Percentiles rank a stretch among this genome's conserved stretches.
Evolutionary conservation across 1,140 invertebrate species (phyloP).

Genomic region (Drosophila seguyi): DNA sequence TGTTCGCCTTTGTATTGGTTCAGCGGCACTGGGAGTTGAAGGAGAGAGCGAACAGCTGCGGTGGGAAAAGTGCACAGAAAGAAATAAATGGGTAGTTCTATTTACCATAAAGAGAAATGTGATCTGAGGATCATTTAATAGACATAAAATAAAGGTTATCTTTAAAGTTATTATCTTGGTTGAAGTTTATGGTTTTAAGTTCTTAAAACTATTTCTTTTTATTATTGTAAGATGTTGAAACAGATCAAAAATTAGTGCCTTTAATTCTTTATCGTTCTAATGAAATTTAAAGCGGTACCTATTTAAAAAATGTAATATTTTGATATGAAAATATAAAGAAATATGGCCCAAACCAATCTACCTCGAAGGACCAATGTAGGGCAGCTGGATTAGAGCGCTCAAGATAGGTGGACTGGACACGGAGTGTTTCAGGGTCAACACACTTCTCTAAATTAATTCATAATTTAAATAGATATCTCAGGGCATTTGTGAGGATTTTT

Average conservation of each 20-base stretch:
- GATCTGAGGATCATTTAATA: no score
- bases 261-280: no score
- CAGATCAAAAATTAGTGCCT: no score
- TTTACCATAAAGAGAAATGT: not conserved
- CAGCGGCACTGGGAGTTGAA: slow-evolving; percentile 27
- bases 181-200: no score
- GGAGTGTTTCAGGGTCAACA: not conserved
- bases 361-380: not conserved
- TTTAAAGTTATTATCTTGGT: not conserved
- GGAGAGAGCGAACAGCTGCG: slow-evolving; percentile 24
- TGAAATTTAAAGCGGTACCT: no score
- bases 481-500: not conserved
- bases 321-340: no score
- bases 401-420: no score
- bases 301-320: no score
- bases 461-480: no score
- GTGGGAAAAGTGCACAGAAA: slow-evolving; percentile 12
- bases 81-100: not conserved
- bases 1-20: slow-evolving; percentile 76
- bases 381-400: no score
- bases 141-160: not conserved
- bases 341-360: not conserved
- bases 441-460: not conserved
- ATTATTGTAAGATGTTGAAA: no score
- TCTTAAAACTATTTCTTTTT: not conserved